These are phyloP conservation scores for Dolichopus griseipennis DNA, from an alignment of 2,888 invertebrate species.

Conservation along the genomic window DNA sequence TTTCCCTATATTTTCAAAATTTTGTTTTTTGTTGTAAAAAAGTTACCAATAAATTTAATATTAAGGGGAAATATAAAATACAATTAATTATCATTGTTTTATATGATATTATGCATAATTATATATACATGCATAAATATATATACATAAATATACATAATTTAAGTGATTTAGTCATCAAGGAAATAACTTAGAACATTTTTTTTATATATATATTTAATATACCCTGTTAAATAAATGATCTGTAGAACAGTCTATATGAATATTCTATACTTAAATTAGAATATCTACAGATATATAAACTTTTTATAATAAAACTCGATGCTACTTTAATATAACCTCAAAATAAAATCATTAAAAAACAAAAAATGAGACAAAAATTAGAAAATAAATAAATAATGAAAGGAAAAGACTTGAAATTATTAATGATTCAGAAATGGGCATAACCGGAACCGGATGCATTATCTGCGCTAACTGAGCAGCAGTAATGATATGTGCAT, in stretches of 20 bases:
- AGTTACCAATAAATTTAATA: neutral
- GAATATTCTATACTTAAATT: too few species aligned
- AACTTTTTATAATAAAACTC: neutral
- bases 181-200: conserved; percentile 1
- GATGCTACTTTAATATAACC: neutral
- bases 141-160: too few species aligned
- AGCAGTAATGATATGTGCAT: conserved; percentile 6
- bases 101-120: neutral
- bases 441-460: conserved; percentile 46
- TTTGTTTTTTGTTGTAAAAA: neutral
- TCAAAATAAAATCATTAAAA: conserved; percentile 8
- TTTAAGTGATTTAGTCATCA: neutral
- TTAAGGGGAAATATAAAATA: neutral
- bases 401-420: conserved; percentile 19
- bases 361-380: conserved; percentile 4
- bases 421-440: conserved; percentile 29
- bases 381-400: conserved; percentile 36
- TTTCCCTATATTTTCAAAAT: neutral
- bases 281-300: neutral
- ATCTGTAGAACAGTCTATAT: too few species aligned
- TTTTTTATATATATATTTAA: neutral
- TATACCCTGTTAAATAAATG: too few species aligned
- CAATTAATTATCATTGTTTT: neutral
- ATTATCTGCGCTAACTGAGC: conserved; percentile 45
- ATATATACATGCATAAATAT: too few species aligned